Evolutionary conservation across 1,140 invertebrate genomes (phyloP).

Genomic region (Condylostylus longicornis): DNA sequence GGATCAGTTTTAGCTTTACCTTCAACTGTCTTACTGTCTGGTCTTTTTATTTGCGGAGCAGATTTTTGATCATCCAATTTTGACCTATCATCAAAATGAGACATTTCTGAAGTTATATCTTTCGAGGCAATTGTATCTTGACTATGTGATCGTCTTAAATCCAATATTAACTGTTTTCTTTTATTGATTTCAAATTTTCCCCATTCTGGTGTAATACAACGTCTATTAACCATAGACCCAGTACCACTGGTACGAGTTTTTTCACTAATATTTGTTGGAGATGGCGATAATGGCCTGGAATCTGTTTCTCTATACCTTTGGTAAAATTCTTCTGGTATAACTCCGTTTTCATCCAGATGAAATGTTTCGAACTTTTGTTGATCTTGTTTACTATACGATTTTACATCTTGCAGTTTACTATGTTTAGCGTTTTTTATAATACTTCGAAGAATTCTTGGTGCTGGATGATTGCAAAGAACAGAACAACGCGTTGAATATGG

Average conservation of each 20-base stretch:
- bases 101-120: constrained; percentile 27
- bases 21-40: neutral
- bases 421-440: no score
- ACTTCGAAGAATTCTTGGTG: constrained; percentile 54
- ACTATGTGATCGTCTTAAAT: constrained; percentile 24
- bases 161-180: constrained; percentile 28
- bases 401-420: neutral
- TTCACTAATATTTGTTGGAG: constrained; percentile 50
- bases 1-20: no score
- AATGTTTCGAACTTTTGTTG: constrained; percentile 2
- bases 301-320: constrained; percentile 62
- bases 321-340: constrained; percentile 45
- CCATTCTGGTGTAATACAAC: constrained; percentile 37
- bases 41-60: neutral
- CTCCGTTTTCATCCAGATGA: constrained; percentile 15
- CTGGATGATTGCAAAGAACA: constrained; percentile 65
- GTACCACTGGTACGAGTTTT: constrained; percentile 30
- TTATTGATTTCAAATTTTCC: constrained; percentile 28
- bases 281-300: constrained; percentile 56
- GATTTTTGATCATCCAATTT: constrained; percentile 1
- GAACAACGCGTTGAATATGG: constrained; percentile 64
- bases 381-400: constrained; percentile 5
- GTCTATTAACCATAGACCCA: constrained; percentile 26
- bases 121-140: constrained; percentile 31
- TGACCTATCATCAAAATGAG: constrained; percentile 14